These are phyloP conservation scores for Myotis daubentonii DNA, from an alignment of 2,797 vertebrate species.

Conservation along the genomic window DNA sequence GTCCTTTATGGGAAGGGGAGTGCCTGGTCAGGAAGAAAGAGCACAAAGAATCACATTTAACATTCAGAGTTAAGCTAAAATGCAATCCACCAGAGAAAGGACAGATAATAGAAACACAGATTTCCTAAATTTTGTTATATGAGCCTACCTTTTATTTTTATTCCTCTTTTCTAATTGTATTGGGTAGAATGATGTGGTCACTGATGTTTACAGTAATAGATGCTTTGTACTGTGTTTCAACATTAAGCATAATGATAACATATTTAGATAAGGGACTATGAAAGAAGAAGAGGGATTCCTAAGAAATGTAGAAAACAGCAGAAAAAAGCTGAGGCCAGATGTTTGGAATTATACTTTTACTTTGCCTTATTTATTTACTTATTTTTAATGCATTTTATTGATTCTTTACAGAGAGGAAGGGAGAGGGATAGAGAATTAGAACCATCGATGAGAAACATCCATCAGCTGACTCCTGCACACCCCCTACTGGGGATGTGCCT, in stretches of 20 bases:
- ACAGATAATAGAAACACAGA: neutral
- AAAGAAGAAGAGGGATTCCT: neutral
- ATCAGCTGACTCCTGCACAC: too few species aligned
- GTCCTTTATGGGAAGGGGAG: neutral
- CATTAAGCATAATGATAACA: neutral
- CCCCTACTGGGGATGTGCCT: too few species aligned
- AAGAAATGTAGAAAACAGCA: neutral
- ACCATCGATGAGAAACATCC: too few species aligned
- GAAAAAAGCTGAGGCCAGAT: neutral
- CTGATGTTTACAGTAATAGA: neutral
- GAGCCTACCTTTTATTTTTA: neutral
- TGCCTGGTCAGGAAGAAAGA: neutral
- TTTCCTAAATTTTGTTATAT: neutral
- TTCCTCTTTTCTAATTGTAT: neutral
- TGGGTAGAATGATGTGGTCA: neutral
- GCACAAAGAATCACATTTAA: neutral
- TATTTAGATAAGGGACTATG: neutral
- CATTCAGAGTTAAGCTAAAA: neutral
- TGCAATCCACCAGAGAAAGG: neutral
- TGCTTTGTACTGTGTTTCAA: neutral
- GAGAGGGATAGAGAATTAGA: too few species aligned
- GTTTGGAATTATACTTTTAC: neutral
- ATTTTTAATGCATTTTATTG: too few species aligned
- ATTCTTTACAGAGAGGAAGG: too few species aligned
- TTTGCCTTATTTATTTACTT: neutral